Evolutionary conservation across 2,888 invertebrate species (phyloP).

Genomic region (Caenorhabditis sp.): DNA sequence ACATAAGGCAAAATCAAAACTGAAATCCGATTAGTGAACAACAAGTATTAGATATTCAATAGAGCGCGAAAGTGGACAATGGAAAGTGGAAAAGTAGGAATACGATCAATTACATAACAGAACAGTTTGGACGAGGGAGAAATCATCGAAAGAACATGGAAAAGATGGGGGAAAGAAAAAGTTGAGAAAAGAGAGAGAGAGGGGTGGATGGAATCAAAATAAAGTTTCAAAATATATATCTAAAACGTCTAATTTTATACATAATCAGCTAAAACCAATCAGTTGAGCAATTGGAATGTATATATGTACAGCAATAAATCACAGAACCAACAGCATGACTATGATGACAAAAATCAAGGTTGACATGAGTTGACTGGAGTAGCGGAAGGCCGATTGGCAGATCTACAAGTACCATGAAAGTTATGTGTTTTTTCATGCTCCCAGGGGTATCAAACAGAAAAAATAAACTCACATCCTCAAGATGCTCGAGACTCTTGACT

Average conservation of each 20-base stretch:
- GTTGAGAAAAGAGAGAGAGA: constrained; percentile 6
- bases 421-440: too few relatives aligned
- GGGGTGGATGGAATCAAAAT: too few relatives aligned
- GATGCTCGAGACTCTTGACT: constrained; percentile 49
- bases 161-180: background rate
- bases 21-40: constrained; percentile 55
- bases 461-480: constrained; percentile 43
- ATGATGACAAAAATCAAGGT: constrained; percentile 39
- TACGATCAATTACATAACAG: constrained; percentile 50
- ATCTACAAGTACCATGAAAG: constrained; percentile 22
- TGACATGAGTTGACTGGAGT: constrained; percentile 11
- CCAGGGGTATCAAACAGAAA: background rate
- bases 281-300: constrained; percentile 54
- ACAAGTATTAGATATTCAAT: constrained; percentile 52
- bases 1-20: background rate
- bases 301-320: constrained; percentile 57
- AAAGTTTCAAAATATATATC: too few relatives aligned
- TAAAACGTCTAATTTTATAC: constrained; percentile 13
- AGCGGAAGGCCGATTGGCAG: constrained; percentile 50
- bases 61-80: constrained; percentile 59
- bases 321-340: constrained; percentile 52
- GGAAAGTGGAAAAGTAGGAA: background rate
- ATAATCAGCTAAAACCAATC: constrained; percentile 37
- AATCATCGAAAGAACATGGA: constrained; percentile 1
- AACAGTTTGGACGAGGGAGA: constrained; percentile 10